Evolutionary conservation across 1,140 invertebrate genomes (phyloP), one percentile per base, ranked within the genome.

Genomic region (Marisa cornuarietis): DNA sequence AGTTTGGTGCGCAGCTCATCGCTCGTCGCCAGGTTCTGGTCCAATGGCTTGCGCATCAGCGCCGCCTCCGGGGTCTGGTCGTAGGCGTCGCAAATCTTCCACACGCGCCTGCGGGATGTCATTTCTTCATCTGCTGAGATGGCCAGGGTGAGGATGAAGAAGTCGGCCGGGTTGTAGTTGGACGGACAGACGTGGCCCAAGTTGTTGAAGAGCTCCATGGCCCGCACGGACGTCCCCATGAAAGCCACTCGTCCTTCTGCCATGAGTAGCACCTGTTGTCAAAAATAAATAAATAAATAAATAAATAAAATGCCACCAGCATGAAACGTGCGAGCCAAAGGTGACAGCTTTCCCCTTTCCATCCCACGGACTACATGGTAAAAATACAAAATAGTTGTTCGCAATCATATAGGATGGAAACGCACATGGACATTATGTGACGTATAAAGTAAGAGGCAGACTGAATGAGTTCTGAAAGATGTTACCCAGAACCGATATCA

Each of bases 121-220:
- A 93, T 92, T 89, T 97, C 96, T 62, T 93, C 93, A 0, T 94
- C 95, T 0, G 96, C 96, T 20, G 95, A 93, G 0, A 97, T 94
- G 0, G 97, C 96, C 79, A 99, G 90, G 7, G 96, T 93, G 87
- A 96, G 94, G 49, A 99, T 95, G 89, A 95, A 98, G 89, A 96
- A 97, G 91, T 99, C 98, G 0, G 96, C 97, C 8, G 97, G 97
- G 88, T 98, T 99, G 90, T 96, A 98, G 88, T 98, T 98, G 4
- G 84, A 80, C 0, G 93, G 93, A 82, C 92, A 92, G 1, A 84
- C 89, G 54, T 90, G 87, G 11, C 92, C 91, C 16, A 90, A 83
- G 18, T 90, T 92, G 87, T 92, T 93, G 85, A 98, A 98, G 90
- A 97, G 98, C 0, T 93, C 90, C 10, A 94, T 93, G 0, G 96